Evolutionary conservation across 2,888 invertebrate genomes (phyloP), one percentile per base, ranked within the genome.

Genomic region (Polymixis lichenea): DNA sequence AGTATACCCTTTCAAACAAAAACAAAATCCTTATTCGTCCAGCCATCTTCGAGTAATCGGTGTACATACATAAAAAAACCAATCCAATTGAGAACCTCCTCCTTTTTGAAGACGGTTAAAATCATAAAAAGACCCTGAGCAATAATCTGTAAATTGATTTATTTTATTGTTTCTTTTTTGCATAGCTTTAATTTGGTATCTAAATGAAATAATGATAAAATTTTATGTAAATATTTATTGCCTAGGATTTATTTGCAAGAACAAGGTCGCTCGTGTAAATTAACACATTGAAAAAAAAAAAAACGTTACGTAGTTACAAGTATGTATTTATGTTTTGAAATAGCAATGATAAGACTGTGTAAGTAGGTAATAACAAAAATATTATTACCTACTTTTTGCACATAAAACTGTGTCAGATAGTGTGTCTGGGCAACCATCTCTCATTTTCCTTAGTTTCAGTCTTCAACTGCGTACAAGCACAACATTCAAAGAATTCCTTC

Each of bases 371-470:
- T 58, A 84, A 72, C 74, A 80, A 60, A 67, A 84, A 68, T 65
- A 65, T 80, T 73, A 65, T 46, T 60, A 32, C 22, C 6, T 19
- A 60, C 6, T 61, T 22, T 78, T 71, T 43, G 13, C 17, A 49
- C 22, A 13, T 25, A 15, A 46, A 84, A 72, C 49, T 84, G 58
- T 79, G 62, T 79, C 80, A 80, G 53, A 79, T 78, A 61, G 1
- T 25, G 46, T 72, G n/a, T 17, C 32, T 51, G 28, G 38, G 28
- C 17, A 17, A 67, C 7, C 11, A 7, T n/a, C n/a, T 67, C 32
- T 58, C 58, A 32, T 64, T 9, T n/a, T 32, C 7, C 32, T 7
- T n/a, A n/a, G 32, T 56, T 56, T 67, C 22, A 58, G n/a, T 32
- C 11, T 58, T 32, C 11, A 56, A 66, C 9, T 67, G 32, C 9